Evolutionary conservation across 2,797 vertebrate species (phyloP).

Genomic region (Orestias chungarensis): DNA sequence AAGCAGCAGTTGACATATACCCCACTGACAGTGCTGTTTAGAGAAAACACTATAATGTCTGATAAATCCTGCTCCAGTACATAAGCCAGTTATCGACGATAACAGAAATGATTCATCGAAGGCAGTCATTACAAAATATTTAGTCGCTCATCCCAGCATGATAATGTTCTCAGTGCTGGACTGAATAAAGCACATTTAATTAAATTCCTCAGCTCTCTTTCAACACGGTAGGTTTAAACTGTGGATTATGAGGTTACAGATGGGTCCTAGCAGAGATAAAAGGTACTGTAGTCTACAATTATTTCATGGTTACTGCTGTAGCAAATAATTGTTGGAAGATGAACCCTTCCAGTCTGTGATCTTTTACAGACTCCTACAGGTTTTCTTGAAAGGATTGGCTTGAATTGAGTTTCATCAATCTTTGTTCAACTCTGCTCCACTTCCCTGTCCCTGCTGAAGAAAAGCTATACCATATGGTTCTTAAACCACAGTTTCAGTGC

Average conservation of each 20-base stretch:
- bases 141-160: slow-evolving; percentile 3
- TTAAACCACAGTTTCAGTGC: background rate
- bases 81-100: background rate
- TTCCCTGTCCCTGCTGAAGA: background rate
- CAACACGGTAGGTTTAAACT: slow-evolving; percentile 22
- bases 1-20: slow-evolving; percentile 34
- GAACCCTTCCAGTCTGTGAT: background rate
- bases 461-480: background rate
- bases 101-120: slow-evolving; percentile 20
- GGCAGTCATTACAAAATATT: slow-evolving; percentile 18
- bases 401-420: background rate
- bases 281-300: slow-evolving; percentile 25
- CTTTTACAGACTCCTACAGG: background rate
- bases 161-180: slow-evolving; percentile 3
- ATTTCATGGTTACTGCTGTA: background rate
- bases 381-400: background rate
- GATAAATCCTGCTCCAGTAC: slow-evolving; percentile 29
- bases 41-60: slow-evolving; percentile 18
- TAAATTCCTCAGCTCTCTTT: slow-evolving; percentile 16
- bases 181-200: slow-evolving; percentile 37
- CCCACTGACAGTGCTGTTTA: slow-evolving; percentile 29
- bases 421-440: background rate
- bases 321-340: background rate
- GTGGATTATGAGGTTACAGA: slow-evolving; percentile 23
- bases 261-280: slow-evolving; percentile 16